Evolutionary conservation across 2,113 vertebrate genomes (phyloP), one percentile per base, ranked within the genome.

Genomic region (Saimiri boliviensis): DNA sequence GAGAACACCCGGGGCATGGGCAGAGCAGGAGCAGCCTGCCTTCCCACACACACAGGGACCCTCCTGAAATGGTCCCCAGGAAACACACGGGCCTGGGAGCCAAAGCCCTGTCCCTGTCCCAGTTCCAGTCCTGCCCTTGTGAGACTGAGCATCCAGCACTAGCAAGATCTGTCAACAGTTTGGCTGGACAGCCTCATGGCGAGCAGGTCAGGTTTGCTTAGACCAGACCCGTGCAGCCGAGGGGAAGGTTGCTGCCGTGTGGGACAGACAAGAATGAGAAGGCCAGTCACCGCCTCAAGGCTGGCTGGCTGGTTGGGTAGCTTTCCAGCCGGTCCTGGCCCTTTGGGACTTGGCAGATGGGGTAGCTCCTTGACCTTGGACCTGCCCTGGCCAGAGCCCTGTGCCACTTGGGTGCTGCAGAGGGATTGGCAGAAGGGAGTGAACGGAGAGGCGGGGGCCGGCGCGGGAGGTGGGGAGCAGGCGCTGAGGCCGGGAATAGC

Each of bases 171-270:
- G 23, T 71, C 86, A 6, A 5, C 40, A 23, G 68, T 2, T 27
- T 40, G 9, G 60, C 63, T 35, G 25, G 60, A 10, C 3, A 0
- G 17, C 2, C 2, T 30, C 2, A 13, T 1, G 3, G 52, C 49
- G 2, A 16, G 54, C 52, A 7, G 27, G 20, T 52, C 2, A 27
- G 7, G 8, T 23, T 20, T 16, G 87, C 45, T 30, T 6, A 30
- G 40, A 30, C 27, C 60, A 32, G 74, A 32, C 25, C 37, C 6
- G 3, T 1, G 81, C 6, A 0, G 21, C 77, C 13, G 8, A 37
- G n/a, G 77, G 85, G 12, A 17, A 12, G 6, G 8, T 5, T 8
- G 42, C 2, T 27, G n/a, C 70, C 2, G 0, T 13, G 52, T 0
- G 3, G 60, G 77, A 16, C 17, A 19, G 56, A n/a, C 1, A 2